These are phyloP conservation scores for Trachythela sp. DNA, from an alignment of 64 coral and sea anemone genomes.

Conservation along the genomic window DNA sequence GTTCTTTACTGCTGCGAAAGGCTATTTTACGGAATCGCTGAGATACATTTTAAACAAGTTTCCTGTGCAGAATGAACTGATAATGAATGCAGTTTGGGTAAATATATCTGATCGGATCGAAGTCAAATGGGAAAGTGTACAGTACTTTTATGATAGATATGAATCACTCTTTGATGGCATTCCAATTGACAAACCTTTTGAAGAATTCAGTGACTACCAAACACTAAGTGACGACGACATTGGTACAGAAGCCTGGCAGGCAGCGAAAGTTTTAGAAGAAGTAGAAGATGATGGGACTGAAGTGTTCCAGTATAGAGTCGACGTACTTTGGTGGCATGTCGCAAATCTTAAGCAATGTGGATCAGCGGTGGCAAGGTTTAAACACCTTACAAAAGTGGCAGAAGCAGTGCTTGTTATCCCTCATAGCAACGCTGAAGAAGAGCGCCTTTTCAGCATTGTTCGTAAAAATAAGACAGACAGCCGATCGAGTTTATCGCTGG, in stretches of 20 bases:
- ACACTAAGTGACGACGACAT: constrained; percentile 31
- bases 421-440: too few species aligned
- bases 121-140: constrained; percentile 44
- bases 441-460: too few species aligned
- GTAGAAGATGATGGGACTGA: constrained; percentile 33
- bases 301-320: constrained; percentile 41
- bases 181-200: constrained; percentile 33
- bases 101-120: constrained; percentile 39
- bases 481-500: too few species aligned
- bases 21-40: constrained; percentile 44
- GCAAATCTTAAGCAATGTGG: background rate
- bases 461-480: too few species aligned
- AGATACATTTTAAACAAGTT: constrained; percentile 49
- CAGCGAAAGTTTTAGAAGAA: constrained; percentile 45
- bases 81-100: constrained; percentile 47
- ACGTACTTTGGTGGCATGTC: constrained; percentile 53
- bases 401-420: too few species aligned
- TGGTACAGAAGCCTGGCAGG: constrained; percentile 45
- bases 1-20: constrained; percentile 38
- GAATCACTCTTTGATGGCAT: background rate
- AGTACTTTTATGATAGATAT: constrained; percentile 51
- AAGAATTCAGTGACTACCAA: constrained; percentile 53
- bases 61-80: constrained; percentile 41
- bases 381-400: too few species aligned
- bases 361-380: too few species aligned